Evolutionary conservation across 2,888 invertebrate genomes (phyloP).

Genomic region (Caenorhabditis macrosperma): DNA sequence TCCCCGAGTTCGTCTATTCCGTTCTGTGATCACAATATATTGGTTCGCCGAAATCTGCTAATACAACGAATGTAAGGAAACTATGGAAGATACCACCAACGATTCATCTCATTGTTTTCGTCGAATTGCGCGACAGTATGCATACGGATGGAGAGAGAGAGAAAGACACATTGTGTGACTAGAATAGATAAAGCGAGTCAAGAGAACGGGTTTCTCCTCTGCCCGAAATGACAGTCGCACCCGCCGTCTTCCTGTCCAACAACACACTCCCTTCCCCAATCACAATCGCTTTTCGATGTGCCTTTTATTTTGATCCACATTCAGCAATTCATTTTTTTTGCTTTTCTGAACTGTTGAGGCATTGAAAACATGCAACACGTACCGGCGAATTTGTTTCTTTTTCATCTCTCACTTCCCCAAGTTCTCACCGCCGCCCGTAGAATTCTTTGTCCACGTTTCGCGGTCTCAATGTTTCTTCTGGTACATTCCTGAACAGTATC

Average conservation of each 20-base stretch:
- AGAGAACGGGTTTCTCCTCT: conserved; percentile 51
- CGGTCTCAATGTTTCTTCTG: not conserved
- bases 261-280: conserved; percentile 19
- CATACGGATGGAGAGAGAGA: conserved; percentile 12
- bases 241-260: conserved; percentile 24
- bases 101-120: conserved; percentile 21
- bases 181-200: conserved; percentile 52
- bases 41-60: not conserved
- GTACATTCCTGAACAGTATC: not conserved
- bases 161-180: conserved; percentile 14
- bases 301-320: not conserved
- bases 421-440: too few species aligned
- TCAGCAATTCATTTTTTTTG: not conserved
- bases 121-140: conserved; percentile 15
- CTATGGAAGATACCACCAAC: not conserved
- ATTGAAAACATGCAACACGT: too few species aligned
- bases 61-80: not conserved
- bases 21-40: not conserved
- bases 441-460: too few species aligned
- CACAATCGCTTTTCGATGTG: conserved; percentile 7
- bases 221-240: conserved; percentile 56
- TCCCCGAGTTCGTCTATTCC: not conserved
- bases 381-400: too few species aligned
- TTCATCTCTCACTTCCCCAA: too few species aligned
- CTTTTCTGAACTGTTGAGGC: not conserved